Base-by-base conservation (phyloP, 2,888 invertebrate genomes). In the Sphinx pinastri region DNA sequence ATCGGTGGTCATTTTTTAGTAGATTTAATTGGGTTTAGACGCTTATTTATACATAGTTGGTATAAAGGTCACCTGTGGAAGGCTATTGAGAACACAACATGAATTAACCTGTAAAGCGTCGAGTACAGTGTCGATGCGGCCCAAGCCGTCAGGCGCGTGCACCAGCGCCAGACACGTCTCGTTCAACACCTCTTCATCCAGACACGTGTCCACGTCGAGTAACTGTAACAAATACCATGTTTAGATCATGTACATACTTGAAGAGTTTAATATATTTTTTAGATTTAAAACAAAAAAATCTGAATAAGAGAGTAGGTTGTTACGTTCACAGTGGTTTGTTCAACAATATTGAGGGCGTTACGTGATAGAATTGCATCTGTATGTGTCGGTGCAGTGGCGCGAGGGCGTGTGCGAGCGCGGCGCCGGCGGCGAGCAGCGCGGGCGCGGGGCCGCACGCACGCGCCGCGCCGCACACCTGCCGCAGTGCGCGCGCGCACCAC, bases 391-490 rank as follows among this genome's bases (percentile, higher is more conserved):
- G 16, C 0, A 10, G 60, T 2, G n/a, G 38, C 12, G 16, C 4
- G 57, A 5, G 49, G 13, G 49, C 19, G 47, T 4, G 55, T 11
- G 63, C 31, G 58, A 59, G 58, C 58, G 54, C 60, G 63, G 63
- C 31, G 57, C 63, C 71, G n/a, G 68, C 68, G 25, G 57, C 54
- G 45, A 67, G 31, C 12, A 52, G 69, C 63, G 45, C 54, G 3
- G 13, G 63, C 54, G 66, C 54, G n/a, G 54, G 70, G 58, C 54
- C 16, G 25, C 67, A 66, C 52, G 63, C 63, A 7, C 11, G 19
- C 49, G 16, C 45, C 12, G 16, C 16, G 45, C 7, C 45, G 45
- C 60, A 16, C 60, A n/a, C 45, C 11, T 16, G n/a, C 49, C 51
- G 38, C 58, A 11, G 51, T 7, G 47, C 16, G 31, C 52, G 14